Percentiles rank a stretch among this genome's conserved stretches.
These are phyloP conservation scores for Lineus longissimus DNA, from an alignment of 1,140 invertebrate genomes.

Conservation along the genomic window DNA sequence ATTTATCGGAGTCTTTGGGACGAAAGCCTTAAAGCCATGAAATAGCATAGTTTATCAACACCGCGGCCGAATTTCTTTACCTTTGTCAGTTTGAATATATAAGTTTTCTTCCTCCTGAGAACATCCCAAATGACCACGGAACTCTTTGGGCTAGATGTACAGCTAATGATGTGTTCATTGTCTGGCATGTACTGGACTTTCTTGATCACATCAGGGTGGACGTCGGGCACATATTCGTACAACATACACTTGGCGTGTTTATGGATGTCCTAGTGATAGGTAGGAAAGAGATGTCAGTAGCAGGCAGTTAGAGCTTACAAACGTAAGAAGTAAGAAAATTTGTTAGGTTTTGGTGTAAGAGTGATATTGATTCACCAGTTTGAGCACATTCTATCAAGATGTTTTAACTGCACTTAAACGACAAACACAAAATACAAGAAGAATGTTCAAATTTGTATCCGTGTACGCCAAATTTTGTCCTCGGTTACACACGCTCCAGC, in stretches of 20 bases:
- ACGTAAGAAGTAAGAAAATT: too few relatives aligned
- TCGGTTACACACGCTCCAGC: too few relatives aligned
- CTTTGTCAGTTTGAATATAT: conserved; percentile 50
- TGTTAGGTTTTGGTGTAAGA: too few relatives aligned
- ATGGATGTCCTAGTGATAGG: conserved; percentile 27
- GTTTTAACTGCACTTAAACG: too few relatives aligned
- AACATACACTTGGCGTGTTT: conserved; percentile 35
- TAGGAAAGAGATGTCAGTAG: background rate
- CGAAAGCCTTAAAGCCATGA: too few relatives aligned
- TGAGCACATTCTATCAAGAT: too few relatives aligned
- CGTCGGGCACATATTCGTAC: conserved; percentile 25
- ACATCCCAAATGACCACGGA: conserved; percentile 46
- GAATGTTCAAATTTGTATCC: too few relatives aligned
- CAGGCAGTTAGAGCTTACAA: background rate
- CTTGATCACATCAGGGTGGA: conserved; percentile 42
- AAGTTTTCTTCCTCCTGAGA: conserved; percentile 42
- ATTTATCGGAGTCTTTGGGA: too few relatives aligned
- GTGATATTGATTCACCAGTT: too few relatives aligned
- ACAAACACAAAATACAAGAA: too few relatives aligned
- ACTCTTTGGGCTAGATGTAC: conserved; percentile 36
- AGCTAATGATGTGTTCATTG: conserved; percentile 46
- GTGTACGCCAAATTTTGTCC: too few relatives aligned
- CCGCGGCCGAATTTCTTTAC: conserved; percentile 20
- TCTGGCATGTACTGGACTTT: conserved; percentile 47
- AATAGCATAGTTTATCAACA: background rate